phyloP scores from a whole-genome alignment of 2,113 vertebrate genomes.

The Malurus cyaneus region DNA sequence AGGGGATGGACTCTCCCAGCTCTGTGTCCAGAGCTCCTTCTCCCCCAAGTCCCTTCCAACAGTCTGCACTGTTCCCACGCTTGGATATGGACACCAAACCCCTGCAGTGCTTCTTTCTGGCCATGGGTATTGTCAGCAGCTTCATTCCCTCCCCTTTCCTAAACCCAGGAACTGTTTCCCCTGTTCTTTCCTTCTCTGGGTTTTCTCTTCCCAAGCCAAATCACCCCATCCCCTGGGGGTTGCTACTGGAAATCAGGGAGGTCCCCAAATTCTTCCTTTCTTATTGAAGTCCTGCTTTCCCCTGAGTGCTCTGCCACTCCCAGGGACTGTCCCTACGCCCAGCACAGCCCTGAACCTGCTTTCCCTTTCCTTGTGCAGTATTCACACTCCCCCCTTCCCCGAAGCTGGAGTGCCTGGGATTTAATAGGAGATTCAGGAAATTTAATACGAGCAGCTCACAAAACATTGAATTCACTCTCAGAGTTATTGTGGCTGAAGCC shows the following conservation, averaged over 20 bases:
- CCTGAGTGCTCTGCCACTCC: neutral
- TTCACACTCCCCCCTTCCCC: neutral
- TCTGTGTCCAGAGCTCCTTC: neutral
- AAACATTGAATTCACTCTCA: neutral
- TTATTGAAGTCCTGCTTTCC: neutral
- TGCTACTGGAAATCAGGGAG: neutral
- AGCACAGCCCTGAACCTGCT: neutral
- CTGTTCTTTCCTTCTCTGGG: neutral
- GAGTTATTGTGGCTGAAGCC: neutral
- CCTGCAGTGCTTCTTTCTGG: neutral
- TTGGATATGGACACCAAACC: neutral
- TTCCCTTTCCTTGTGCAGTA: neutral
- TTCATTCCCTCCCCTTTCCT: neutral
- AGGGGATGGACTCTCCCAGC: neutral
- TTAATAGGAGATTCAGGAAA: neutral
- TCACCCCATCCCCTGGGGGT: neutral
- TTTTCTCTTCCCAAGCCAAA: neutral
- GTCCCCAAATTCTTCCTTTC: neutral
- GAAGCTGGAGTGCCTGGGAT: neutral
- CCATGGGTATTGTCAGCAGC: neutral
- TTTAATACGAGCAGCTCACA: neutral
- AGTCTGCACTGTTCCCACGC: too few relatives aligned
- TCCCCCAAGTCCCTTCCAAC: accelerated
- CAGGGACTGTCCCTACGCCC: neutral
- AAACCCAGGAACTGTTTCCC: neutral